Base-by-base conservation (phyloP, 2,113 vertebrate genomes). In the Rutilus rutilus region DNA sequence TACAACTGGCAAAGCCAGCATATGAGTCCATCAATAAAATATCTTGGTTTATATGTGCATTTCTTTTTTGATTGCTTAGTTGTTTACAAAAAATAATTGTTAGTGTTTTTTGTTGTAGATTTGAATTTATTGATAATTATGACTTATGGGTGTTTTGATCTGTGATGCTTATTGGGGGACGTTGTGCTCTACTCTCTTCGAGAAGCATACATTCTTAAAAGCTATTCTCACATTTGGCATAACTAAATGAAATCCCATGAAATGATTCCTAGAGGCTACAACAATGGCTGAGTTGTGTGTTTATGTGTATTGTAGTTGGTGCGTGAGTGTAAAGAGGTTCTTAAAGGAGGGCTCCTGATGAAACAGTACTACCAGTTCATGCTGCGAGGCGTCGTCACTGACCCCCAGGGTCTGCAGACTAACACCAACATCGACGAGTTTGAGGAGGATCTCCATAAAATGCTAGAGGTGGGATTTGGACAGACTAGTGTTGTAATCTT, bases 281-380 rank as follows among this genome's bases (percentile, higher is more conserved):
- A 23, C 36, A 39, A 39, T 69, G 67, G 4, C 67, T 42, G 36
- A 73, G 19, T 73, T 73, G 69, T 42, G 67, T 6, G 9, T 86
- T 39, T 86, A 50, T 82, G 10, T 84, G 87, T 93, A 25, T 92
- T 94, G 91, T 93, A 99, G 98, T 94, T 99, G 92, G 98, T 98
- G 88, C 95, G 98, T 11, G 98, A 99, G 91, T 99, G 98, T 89
- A 99, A 98, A 87, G 98, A 99, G 90, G 97, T 99, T 81, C 94
- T 99, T 76, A 99, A 98, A 91, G 98, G 98, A 0, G 98, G 98
- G 11, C 96, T 99, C 4, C 91, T 99, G 85, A 99, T 99, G 98
- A 99, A 99, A 93, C 98, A 98, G 94, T 99, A 99, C 93, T 98
- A 99, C 92, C 98, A 99, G 93, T 98, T 97, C 91, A 98, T 99